Conservation (phyloP, 2,797 vertebrate species). For the Chelon auratus region DNA sequence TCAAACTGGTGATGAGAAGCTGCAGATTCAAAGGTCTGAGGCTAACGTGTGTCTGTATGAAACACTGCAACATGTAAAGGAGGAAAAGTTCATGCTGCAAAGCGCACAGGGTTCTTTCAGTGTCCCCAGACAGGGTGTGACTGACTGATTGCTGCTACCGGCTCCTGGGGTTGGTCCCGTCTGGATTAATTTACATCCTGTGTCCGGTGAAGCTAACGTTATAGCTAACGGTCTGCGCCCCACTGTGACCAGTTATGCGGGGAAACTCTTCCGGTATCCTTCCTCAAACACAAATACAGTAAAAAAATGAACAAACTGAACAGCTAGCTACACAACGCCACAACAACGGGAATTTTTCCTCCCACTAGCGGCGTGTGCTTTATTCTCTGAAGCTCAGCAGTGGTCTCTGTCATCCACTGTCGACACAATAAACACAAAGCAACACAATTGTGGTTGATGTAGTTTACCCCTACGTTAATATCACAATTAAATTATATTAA, state of each 20-base stretch:
- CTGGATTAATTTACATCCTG: conserved; percentile 57
- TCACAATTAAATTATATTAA: not conserved
- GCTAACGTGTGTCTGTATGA: not conserved
- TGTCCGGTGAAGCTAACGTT: conserved; percentile 46
- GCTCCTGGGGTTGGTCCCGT: conserved; percentile 65
- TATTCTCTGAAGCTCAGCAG: conserved; percentile 57
- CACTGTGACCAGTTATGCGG: not conserved
- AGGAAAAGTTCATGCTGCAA: not conserved
- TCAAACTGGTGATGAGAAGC: conserved; percentile 4
- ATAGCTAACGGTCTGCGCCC: conserved; percentile 35
- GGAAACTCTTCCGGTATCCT: conserved; percentile 1
- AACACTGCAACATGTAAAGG: not conserved
- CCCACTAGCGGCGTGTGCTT: conserved; percentile 41
- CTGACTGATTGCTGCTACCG: conserved; percentile 63
- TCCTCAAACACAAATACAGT: not conserved
- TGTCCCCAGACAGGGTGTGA: conserved; percentile 75
- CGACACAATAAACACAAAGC: conserved; percentile 47
- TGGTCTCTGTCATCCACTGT: conserved; percentile 61
- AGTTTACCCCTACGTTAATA: conserved; percentile 48
- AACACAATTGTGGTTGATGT: conserved; percentile 74
- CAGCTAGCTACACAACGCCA: not conserved
- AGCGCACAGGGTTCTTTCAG: not conserved
- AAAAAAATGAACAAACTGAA: not conserved
- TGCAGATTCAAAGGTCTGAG: not conserved
- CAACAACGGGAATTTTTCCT: conserved; percentile 9